These are phyloP conservation scores for Cetonia aurata DNA, from an alignment of 2,888 invertebrate genomes.

Conservation along the genomic window DNA sequence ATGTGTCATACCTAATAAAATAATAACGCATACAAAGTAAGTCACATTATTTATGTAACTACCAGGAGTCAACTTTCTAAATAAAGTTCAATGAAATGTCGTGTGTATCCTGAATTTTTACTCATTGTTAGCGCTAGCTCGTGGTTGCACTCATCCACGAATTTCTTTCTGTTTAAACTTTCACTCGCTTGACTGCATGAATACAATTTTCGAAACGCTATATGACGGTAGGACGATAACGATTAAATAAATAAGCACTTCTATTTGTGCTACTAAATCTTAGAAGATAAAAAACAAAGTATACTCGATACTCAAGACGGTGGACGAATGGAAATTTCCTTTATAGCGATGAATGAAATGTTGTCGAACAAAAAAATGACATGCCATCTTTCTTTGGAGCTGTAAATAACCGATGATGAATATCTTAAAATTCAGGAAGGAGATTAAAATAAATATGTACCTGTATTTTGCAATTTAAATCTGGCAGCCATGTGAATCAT, in stretches of 20 bases:
- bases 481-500: conserved; percentile 8
- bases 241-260: too few relatives aligned
- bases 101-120: conserved; percentile 5
- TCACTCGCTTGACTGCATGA: neutral
- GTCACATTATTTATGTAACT: neutral
- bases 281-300: too few relatives aligned
- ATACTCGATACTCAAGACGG: too few relatives aligned
- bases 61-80: conserved; percentile 24
- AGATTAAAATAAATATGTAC: neutral
- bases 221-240: too few relatives aligned
- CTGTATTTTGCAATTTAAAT: neutral
- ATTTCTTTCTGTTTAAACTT: conserved; percentile 16
- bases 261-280: too few relatives aligned
- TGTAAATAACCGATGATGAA: neutral
- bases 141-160: neutral
- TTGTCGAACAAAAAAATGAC: too few relatives aligned
- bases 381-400: too few relatives aligned
- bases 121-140: neutral
- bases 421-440: conserved; percentile 17
- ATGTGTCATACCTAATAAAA: too few relatives aligned
- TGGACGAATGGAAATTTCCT: too few relatives aligned
- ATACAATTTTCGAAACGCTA: too few relatives aligned
- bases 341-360: too few relatives aligned
- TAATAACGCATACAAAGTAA: neutral
- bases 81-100: conserved; percentile 20